phyloP scores from a whole-genome alignment of 2,113 vertebrate species.

The Brachyhypopomus gauderio region DNA sequence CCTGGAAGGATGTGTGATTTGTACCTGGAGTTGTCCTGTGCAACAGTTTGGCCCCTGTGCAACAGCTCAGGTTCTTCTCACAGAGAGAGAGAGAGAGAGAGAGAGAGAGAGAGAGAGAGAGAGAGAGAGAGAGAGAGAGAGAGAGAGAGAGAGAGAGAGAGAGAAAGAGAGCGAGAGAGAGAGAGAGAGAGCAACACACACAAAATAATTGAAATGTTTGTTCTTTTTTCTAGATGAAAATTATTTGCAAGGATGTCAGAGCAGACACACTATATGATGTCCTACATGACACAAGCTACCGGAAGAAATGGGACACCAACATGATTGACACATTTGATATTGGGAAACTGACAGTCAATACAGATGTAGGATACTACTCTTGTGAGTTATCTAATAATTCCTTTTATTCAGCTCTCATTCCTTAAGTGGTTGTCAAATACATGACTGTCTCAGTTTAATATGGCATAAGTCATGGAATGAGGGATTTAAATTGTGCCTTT shows the following conservation, averaged over 20 bases:
- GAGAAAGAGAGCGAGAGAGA: background rate
- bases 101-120: too few species aligned
- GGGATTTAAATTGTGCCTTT: background rate
- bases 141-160: background rate
- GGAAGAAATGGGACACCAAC: slow-evolving; percentile 89
- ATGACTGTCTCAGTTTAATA: background rate
- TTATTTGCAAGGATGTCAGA: slow-evolving; percentile 83
- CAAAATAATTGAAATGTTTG: background rate
- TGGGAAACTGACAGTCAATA: slow-evolving; percentile 83
- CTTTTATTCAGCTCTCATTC: background rate
- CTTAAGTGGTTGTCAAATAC: background rate
- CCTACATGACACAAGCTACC: slow-evolving; percentile 86
- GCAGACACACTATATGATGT: slow-evolving; percentile 86
- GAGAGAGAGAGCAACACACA: background rate
- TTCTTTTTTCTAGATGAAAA: slow-evolving; percentile 76
- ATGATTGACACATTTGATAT: slow-evolving; percentile 92
- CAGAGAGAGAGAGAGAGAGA: background rate
- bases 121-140: too few species aligned
- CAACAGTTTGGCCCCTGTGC: background rate
- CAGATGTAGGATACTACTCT: slow-evolving; percentile 90
- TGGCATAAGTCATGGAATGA: background rate
- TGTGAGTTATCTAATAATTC: slow-evolving; percentile 72
- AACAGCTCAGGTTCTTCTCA: background rate
- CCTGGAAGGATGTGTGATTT: background rate
- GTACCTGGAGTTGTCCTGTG: background rate